phyloP scores from a whole-genome alignment of 1,140 invertebrate genomes.

The Gryllus bimaculatus region DNA sequence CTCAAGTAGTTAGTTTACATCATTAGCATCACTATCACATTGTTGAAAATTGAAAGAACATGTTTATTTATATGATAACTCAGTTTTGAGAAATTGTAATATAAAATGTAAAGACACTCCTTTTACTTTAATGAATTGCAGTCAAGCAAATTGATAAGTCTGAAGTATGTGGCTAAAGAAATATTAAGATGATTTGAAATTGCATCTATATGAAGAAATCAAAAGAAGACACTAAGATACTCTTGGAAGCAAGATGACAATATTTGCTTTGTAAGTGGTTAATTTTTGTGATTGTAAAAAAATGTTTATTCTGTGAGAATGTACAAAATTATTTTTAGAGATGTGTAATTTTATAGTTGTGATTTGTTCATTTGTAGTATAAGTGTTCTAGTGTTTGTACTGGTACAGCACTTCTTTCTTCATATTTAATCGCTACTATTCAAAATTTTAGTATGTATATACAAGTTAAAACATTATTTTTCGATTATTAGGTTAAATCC shows the following conservation, averaged over 20 bases:
- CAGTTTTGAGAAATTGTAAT: not conserved
- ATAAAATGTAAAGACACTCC: not conserved
- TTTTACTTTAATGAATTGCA: not conserved
- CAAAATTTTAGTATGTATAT: too few species aligned
- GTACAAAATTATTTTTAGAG: slow-evolving; percentile 6
- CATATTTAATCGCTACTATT: not conserved
- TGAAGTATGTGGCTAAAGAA: not conserved
- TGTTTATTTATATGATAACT: not conserved
- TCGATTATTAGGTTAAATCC: too few species aligned
- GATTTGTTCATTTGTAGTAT: not conserved
- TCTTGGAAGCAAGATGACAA: slow-evolving; percentile 1
- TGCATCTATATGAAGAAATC: not conserved
- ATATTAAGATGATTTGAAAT: not conserved
- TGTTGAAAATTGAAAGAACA: not conserved
- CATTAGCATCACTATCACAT: not conserved
- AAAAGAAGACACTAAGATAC: not conserved
- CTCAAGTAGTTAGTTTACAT: slow-evolving; percentile 19
- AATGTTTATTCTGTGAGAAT: not conserved
- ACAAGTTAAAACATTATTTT: too few species aligned
- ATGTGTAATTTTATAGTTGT: not conserved
- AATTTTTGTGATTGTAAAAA: not conserved
- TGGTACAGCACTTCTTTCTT: not conserved
- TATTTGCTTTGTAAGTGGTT: slow-evolving; percentile 1
- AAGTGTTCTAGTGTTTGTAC: not conserved
- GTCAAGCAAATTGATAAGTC: not conserved